These are phyloP conservation scores for Agrochola lota DNA, from an alignment of 2,888 invertebrate species.

Conservation along the genomic window DNA sequence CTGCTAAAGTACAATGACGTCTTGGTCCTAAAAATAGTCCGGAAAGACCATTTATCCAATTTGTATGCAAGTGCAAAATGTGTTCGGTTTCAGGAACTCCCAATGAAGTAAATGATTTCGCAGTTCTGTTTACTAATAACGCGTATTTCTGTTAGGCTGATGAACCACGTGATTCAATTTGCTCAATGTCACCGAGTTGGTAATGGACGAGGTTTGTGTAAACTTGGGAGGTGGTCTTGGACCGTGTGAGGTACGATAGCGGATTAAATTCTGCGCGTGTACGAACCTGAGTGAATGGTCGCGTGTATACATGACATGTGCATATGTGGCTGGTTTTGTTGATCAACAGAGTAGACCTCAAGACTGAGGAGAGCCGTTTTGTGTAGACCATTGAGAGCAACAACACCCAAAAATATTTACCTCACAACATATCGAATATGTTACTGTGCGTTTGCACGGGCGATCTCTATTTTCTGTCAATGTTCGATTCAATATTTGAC, in stretches of 20 bases:
- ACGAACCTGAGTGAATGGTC: background rate
- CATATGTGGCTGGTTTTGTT: conserved; percentile 12
- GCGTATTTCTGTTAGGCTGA: conserved; percentile 66
- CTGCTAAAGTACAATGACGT: conserved; percentile 47
- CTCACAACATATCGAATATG: too few species aligned
- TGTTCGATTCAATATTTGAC: too few species aligned
- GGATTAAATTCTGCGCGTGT: conserved; percentile 2
- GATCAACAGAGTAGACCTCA: conserved; percentile 20
- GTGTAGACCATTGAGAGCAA: too few species aligned
- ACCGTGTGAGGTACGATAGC: conserved; percentile 15
- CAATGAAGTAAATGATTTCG: conserved; percentile 76
- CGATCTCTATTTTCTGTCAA: too few species aligned
- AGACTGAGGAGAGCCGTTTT: too few species aligned
- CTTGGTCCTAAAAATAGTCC: conserved; percentile 71
- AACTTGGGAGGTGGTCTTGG: conserved; percentile 35
- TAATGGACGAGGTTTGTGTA: conserved; percentile 66
- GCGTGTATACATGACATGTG: too few species aligned
- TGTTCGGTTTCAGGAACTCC: conserved; percentile 71
- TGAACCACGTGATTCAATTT: conserved; percentile 69
- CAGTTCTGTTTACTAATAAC: conserved; percentile 69
- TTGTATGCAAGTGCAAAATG: conserved; percentile 62
- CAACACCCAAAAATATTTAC: too few species aligned
- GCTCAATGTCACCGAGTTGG: conserved; percentile 71
- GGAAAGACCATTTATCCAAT: conserved; percentile 70
- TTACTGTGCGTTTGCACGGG: too few species aligned